Base-by-base conservation (phyloP, 1,140 invertebrate species). In the Harlomillsia oculata region DNA sequence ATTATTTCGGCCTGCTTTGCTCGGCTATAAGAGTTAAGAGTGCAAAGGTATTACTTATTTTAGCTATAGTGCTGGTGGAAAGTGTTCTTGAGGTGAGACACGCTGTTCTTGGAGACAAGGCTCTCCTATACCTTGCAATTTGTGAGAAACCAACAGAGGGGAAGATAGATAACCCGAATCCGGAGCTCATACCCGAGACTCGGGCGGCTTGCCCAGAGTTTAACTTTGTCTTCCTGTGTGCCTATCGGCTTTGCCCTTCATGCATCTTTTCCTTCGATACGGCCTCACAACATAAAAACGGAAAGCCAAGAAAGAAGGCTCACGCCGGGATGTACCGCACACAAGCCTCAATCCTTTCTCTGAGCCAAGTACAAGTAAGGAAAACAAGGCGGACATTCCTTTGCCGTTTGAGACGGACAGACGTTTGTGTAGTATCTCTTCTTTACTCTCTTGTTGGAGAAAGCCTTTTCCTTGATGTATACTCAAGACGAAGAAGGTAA, bases 111-210 rank as follows among this genome's bases (percentile, higher is more conserved):
- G 3, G 21, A 9, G 25, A 29, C 21, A 6, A 26, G 3, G 44
- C 29, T 30, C 4, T 46, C n/a, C 13, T 34, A 34, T 8, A 34
- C 6, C 30, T 34, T 34, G 30, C 30, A 34, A 34, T 23, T 32
- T 50, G 39, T 50, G 48, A 37, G 48, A 50, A 50, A 25, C 23
- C 48, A 50, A n/a, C 48, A 50, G 48, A 50, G 48, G 48, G 48
- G 48, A 50, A 50, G 48, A 50, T 28, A 37, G 48, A 50, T 50
- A 50, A 50, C 48, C 34, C 23, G 34, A 36, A 50, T 36, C 23
- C 28, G 14, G 48, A 50, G 48, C 30, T 34, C 13, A 50, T 23
- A 20, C 9, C 3, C 40, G 18, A 41, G 41, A 8, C 41, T 18
- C 26, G 41, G 21, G 8, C 25, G n/a, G n/a, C 9, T 26, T 25